phyloP scores from a whole-genome alignment of 1,140 invertebrate genomes.

The Hypothenemus hampei region DNA sequence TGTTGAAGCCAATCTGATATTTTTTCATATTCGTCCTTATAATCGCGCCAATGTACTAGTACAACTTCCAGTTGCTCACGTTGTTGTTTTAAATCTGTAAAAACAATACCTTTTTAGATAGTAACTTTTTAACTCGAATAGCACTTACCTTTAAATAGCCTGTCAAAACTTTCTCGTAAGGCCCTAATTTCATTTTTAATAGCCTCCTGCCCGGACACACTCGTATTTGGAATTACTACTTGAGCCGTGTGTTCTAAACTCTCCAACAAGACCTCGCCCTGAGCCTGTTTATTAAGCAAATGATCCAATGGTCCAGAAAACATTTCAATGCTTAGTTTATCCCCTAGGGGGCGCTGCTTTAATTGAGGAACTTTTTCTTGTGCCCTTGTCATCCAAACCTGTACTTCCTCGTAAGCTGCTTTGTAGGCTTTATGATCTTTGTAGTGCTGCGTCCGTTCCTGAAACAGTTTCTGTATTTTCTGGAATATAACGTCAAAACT shows the following conservation, averaged over 20 bases:
- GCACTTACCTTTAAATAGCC: conserved; percentile 65
- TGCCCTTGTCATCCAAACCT: conserved; percentile 76
- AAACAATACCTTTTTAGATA: conserved; percentile 50
- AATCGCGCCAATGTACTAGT: conserved; percentile 79
- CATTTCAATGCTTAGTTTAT: conserved; percentile 83
- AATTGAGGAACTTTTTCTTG: conserved; percentile 84
- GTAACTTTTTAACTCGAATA: no score
- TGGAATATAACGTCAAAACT: conserved; percentile 71
- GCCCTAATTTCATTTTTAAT: conserved; percentile 82
- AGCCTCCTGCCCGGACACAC: conserved; percentile 67
- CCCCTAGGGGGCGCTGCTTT: conserved; percentile 77
- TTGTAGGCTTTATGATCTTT: conserved; percentile 84
- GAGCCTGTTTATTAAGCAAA: conserved; percentile 82
- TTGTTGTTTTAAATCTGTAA: conserved; percentile 76
- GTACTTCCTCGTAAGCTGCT: conserved; percentile 83
- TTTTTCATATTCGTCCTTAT: conserved; percentile 88
- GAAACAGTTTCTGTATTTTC: conserved; percentile 64
- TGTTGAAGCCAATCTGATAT: conserved; percentile 91
- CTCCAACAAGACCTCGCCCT: conserved; percentile 82
- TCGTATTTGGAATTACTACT: conserved; percentile 79
- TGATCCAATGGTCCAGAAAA: conserved; percentile 80
- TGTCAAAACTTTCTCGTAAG: conserved; percentile 77
- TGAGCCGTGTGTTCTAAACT: conserved; percentile 80
- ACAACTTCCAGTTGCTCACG: conserved; percentile 78
- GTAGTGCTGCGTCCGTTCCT: conserved; percentile 78